Percentiles rank a stretch among this genome's conserved stretches.
These are phyloP conservation scores for Lithodes maja DNA, from an alignment of 2,888 invertebrate genomes.

Conservation along the genomic window DNA sequence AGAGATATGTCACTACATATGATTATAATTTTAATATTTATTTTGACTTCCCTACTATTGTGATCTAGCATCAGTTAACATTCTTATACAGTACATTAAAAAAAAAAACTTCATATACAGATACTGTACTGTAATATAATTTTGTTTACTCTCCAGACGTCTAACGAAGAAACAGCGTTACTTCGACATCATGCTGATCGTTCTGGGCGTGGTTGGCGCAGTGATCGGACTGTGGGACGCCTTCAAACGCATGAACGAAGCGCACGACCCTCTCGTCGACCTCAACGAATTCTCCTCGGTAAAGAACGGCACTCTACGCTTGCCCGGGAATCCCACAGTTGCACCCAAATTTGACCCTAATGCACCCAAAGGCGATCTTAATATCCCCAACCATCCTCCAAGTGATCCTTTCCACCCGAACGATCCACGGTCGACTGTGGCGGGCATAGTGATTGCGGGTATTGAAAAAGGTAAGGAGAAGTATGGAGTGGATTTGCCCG, in stretches of 20 bases:
- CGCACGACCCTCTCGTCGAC: conserved; percentile 36
- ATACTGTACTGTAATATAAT: not conserved
- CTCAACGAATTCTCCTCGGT: conserved; percentile 55
- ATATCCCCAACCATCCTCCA: too few species aligned
- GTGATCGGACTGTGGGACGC: conserved; percentile 71
- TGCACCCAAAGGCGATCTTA: not conserved
- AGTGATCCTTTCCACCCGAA: not conserved
- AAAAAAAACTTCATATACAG: not conserved
- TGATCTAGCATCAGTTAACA: too few species aligned
- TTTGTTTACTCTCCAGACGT: conserved; percentile 33
- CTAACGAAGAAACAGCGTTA: conserved; percentile 66
- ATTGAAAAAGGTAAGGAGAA: not conserved
- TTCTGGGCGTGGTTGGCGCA: conserved; percentile 71
- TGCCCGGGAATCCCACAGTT: not conserved
- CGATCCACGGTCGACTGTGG: not conserved
- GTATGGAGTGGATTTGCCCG: not conserved
- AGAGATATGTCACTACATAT: too few species aligned
- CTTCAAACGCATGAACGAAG: conserved; percentile 65
- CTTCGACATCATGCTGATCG: conserved; percentile 71
- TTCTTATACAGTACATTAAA: not conserved
- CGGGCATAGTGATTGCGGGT: not conserved
- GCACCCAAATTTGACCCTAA: not conserved
- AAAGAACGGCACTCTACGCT: conserved; percentile 35
- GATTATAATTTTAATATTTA: too few species aligned
- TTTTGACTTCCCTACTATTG: too few species aligned